Evolutionary conservation across 2,888 invertebrate genomes (phyloP), one percentile per base, ranked within the genome.

Genomic region (Lampropteryx suffumata): DNA sequence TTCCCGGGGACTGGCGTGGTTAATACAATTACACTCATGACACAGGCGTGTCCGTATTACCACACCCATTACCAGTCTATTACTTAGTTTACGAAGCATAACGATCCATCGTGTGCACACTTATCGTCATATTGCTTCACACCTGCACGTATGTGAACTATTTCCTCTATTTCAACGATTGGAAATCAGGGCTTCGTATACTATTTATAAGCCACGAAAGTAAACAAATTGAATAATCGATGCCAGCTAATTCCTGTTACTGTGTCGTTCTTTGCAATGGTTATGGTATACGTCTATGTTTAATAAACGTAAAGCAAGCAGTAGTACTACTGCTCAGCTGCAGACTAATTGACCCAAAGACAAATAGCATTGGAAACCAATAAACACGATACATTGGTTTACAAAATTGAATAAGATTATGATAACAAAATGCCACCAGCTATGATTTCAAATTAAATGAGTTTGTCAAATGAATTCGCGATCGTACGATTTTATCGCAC

Each of bases 111-210:
- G 14, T 7, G 12, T 6, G 46, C 32, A 17, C 12, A 10, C 28
- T 17, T 40, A 27, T 10, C 35, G 35, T 33, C 39, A 39, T 32
- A 13, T 49, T 37, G 26, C 48, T 10, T 13, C 41, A 48, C 26
- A 10, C 27, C 10, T 21, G 29, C 13, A 30, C 24, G 9, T 30
- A 42, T 27, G 32, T 30, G 30, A 17, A 27, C 26, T n/a, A 11
- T 36, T 48, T 24, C 40, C 41, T 48, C 17, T 30, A 37, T 30
- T 35, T 26, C 41, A 33, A 12, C n/a, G 6, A 32, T 21, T 12
- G 21, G 11, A 10, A 42, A 36, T 41, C 11, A 39, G 37, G 34
- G 1, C 35, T 26, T 34, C 11, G 41, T 24, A 30, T 27, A 27
- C 36, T 6, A 10, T 29, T 24, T 30, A 30, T 24, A 13, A 30